These are phyloP conservation scores for Drosophila leonis DNA, from an alignment of 2,888 invertebrate species.

Conservation along the genomic window DNA sequence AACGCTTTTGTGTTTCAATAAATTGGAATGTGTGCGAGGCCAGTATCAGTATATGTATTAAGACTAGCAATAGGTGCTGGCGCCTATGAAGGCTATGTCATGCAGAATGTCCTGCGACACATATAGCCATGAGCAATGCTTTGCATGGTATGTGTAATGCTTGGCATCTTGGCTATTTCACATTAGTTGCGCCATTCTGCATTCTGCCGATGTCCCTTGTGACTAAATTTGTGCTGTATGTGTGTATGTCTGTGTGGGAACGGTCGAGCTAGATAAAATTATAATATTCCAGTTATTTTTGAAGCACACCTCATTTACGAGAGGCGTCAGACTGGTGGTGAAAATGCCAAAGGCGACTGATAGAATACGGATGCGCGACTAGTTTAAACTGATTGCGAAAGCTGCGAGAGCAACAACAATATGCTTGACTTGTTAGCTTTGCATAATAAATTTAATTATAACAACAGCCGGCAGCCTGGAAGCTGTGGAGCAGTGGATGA, in stretches of 20 bases:
- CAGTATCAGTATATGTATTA: not conserved
- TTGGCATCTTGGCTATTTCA: conserved; percentile 1
- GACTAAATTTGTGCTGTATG: not conserved
- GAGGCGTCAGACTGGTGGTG: conserved; percentile 2
- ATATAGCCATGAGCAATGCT: not conserved
- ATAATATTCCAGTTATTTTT: conserved; percentile 10
- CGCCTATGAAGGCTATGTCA: not conserved
- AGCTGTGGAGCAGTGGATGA: conserved; percentile 2
- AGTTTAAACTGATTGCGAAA: conserved; percentile 30
- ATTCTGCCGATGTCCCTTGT: not conserved
- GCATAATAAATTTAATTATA: conserved; percentile 77
- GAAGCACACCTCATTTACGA: not conserved
- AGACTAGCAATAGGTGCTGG: not conserved
- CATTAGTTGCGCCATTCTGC: not conserved
- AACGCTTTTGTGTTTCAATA: not conserved
- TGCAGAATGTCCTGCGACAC: not conserved
- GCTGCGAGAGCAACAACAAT: conserved; percentile 37
- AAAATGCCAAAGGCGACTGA: not conserved
- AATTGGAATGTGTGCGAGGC: not conserved
- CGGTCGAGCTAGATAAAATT: not conserved
- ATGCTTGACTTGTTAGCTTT: conserved; percentile 65
- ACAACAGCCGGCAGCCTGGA: conserved; percentile 13
- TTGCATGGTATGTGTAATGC: not conserved
- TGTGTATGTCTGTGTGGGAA: not conserved
- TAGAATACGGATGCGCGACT: conserved; percentile 5